phyloP scores from a whole-genome alignment of 1,140 invertebrate species.

The Eueides isabella region DNA sequence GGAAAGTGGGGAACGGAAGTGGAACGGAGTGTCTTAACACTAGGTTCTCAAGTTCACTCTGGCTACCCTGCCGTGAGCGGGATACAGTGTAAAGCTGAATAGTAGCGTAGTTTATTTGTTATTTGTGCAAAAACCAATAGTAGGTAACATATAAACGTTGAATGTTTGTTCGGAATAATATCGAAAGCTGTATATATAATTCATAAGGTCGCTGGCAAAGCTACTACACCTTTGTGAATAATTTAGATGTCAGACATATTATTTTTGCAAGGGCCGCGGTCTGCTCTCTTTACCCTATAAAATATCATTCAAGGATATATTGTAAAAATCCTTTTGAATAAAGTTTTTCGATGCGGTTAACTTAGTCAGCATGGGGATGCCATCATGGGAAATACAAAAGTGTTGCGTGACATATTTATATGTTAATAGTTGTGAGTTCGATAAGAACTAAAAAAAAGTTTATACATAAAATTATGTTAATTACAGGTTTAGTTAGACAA shows the following conservation, averaged over 20 bases:
- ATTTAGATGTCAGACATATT: constrained; percentile 71
- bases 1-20: neutral
- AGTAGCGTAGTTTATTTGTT: neutral
- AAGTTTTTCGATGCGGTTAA: neutral
- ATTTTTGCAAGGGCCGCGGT: constrained; percentile 69
- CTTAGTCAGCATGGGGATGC: neutral
- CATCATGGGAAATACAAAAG: neutral
- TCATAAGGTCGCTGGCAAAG: constrained; percentile 63
- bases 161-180: constrained; percentile 58
- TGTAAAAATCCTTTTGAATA: constrained; percentile 43
- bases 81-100: neutral
- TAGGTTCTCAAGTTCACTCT: neutral
- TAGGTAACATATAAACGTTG: constrained; percentile 29
- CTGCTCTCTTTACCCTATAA: constrained; percentile 57
- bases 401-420: too few relatives aligned
- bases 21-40: neutral
- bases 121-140: constrained; percentile 19
- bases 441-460: neutral
- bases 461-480: too few relatives aligned
- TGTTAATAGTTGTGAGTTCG: neutral
- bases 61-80: neutral
- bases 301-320: constrained; percentile 54
- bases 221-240: constrained; percentile 75
- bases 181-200: constrained; percentile 74
- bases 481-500: too few relatives aligned